Conservation (phyloP, 2,888 invertebrate genomes). For the Diloba caeruleocephala region DNA sequence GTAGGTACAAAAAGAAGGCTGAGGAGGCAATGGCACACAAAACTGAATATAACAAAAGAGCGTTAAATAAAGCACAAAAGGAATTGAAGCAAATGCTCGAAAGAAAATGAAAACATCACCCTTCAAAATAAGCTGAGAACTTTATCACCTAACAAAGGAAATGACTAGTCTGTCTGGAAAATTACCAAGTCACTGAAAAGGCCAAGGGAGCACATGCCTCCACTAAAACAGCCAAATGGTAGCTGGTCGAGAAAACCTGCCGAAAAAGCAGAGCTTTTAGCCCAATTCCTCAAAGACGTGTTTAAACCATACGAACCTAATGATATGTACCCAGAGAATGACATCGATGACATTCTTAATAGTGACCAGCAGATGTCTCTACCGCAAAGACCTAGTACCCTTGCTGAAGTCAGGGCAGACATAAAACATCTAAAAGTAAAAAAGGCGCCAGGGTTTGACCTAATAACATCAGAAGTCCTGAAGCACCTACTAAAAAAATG, state of each 20-base stretch:
- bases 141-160: too few species aligned
- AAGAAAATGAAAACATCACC: neutral
- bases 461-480: conserved; percentile 2
- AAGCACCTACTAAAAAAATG: conserved; percentile 8
- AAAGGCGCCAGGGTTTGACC: conserved; percentile 13
- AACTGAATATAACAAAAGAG: conserved; percentile 9
- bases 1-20: conserved; percentile 9
- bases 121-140: neutral
- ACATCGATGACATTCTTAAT: neutral
- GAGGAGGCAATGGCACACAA: conserved; percentile 14
- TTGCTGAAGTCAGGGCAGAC: neutral
- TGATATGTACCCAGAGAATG: neutral
- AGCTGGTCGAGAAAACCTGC: neutral
- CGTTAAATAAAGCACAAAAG: conserved; percentile 9
- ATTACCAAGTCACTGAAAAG: neutral
- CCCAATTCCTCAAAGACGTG: neutral
- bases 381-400: neutral
- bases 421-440: conserved; percentile 9
- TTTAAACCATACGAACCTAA: neutral
- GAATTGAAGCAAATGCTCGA: neutral
- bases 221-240: neutral
- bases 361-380: neutral
- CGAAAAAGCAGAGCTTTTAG: neutral
- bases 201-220: neutral
- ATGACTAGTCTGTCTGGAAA: neutral